Evolutionary conservation across 2,797 vertebrate species (phyloP), one percentile per base, ranked within the genome.

Genomic region (Garrulus glandarius): DNA sequence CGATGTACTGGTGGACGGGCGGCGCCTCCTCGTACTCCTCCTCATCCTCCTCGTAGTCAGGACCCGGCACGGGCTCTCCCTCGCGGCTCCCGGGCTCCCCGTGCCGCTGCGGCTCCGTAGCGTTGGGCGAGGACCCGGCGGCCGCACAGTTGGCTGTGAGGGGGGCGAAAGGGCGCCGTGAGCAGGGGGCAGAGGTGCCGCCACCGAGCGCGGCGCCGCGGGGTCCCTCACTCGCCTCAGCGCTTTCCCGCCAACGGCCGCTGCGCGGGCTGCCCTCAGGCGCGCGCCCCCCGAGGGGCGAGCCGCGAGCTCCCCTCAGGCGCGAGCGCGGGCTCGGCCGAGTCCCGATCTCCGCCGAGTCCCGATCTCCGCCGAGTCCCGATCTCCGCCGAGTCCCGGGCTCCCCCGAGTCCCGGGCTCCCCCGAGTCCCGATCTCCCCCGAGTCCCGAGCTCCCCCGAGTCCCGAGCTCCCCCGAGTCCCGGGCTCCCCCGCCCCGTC

Each of bases 1-100:
- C 94, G 59, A 95, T 76, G 85, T 98, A 98, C 69, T 96, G 93
- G 52, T 97, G 75, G 9, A 95, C 84, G 10, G 95, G 96, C 7
- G 55, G 92, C 44, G 96, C 95, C 15, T 93, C 92, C 34, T 97
- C 96, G 13, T 95, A 87, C 67, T 90, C 87, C 57, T 98, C 96
- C 52, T 98, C 98, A 14, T 93, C 89, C 68, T 96, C 95, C 81
- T 98, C 97, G 46, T 97, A 96, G 52, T 98, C 96, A 3, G 78
- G 43, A 11, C 44, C 74, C 0, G 78, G 74, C 36, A 94, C 59
- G 19, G 52, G 41, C 37, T 92, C 93, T 3, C 91, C 59, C 34
- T 52, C 90, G 2, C 85, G 83, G 15, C 29, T 30, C 37, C 76
- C 83, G 47, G 49, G 70, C 71, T 81, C 60, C 36, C 83, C 65